Percentiles rank a stretch among this genome's conserved stretches.
Conservation (phyloP, 2,797 vertebrate genomes). For the Crenichthys baileyi region DNA sequence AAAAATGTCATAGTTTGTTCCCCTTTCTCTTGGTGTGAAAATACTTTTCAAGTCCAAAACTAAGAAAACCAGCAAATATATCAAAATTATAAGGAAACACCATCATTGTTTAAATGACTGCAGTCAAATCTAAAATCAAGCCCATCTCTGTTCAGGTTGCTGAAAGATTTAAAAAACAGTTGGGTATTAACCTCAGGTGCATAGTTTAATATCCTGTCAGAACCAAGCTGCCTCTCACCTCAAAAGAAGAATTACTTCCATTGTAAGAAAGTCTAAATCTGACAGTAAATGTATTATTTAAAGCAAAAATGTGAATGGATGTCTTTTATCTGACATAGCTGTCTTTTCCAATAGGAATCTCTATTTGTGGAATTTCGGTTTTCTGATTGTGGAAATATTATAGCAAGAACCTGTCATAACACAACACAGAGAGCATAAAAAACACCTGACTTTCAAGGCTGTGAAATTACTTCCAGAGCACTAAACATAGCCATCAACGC, state of each 20-base stretch:
- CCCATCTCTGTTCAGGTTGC: background rate
- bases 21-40: background rate
- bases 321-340: background rate
- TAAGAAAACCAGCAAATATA: background rate
- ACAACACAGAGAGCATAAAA: background rate
- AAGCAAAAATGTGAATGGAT: background rate
- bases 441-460: background rate
- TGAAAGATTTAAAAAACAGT: slow-evolving; percentile 4
- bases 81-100: background rate
- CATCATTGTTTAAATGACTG: background rate
- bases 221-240: background rate
- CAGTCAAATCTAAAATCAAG: background rate
- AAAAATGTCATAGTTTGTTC: background rate
- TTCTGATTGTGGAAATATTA: background rate
- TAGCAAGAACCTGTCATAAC: background rate
- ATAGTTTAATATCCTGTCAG: slow-evolving; percentile 1
- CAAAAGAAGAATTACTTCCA: slow-evolving; percentile 2
- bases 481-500: background rate
- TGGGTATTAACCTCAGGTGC: slow-evolving; percentile 1
- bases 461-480: background rate
- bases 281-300: background rate
- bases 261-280: slow-evolving; percentile 1
- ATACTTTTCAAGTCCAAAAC: background rate
- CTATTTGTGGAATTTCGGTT: background rate
- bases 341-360: background rate